Conservation (phyloP, 2,113 vertebrate species). For the Potamarius usumacintae region DNA sequence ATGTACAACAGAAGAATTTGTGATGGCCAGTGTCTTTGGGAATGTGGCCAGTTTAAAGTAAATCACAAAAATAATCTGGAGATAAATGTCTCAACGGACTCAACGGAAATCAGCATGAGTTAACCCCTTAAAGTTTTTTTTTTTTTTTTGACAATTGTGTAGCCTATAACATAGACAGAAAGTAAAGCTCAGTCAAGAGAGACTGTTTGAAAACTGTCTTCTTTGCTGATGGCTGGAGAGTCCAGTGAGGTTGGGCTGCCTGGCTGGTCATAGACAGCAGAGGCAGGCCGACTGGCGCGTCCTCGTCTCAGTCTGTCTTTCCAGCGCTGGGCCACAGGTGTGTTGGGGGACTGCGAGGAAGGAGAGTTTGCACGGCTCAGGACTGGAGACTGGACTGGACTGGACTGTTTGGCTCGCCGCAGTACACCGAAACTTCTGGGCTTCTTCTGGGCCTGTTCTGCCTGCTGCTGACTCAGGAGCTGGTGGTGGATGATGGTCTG, state of each 20-base stretch:
- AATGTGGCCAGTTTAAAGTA: background rate
- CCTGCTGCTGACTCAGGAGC: constrained; percentile 73
- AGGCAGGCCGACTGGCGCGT: background rate
- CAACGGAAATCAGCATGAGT: background rate
- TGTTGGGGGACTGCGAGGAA: constrained; percentile 8
- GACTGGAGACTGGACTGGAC: constrained; percentile 46
- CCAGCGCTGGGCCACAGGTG: constrained; percentile 43
- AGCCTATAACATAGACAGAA: background rate
- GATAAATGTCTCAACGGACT: background rate
- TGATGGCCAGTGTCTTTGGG: background rate
- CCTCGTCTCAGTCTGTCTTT: constrained; percentile 48
- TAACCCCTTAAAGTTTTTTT: background rate
- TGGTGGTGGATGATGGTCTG: constrained; percentile 75
- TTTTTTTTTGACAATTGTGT: background rate
- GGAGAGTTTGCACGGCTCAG: background rate
- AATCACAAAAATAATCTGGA: background rate
- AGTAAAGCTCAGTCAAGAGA: constrained; percentile 43
- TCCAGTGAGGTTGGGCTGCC: background rate
- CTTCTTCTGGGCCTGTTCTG: constrained; percentile 66
- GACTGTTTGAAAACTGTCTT: constrained; percentile 47
- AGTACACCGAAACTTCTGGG: constrained; percentile 60
- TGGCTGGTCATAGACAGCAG: background rate
- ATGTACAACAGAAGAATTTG: background rate
- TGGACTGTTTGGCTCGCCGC: constrained; percentile 59
- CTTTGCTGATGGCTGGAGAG: constrained; percentile 20